Evolutionary conservation across 1,140 invertebrate genomes (phyloP).

Genomic region (Cryptotermes secundus): DNA sequence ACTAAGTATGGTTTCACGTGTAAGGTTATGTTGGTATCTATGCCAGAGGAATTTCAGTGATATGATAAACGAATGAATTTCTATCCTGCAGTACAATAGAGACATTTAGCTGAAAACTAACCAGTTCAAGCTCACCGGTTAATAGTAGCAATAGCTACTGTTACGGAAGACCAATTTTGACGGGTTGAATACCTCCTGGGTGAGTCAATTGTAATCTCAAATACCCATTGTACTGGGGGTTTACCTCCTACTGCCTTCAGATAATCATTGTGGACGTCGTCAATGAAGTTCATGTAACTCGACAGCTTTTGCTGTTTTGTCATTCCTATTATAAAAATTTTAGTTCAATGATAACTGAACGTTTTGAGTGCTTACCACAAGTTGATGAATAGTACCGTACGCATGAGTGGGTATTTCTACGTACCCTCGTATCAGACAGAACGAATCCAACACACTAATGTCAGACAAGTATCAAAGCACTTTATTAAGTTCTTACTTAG

Average conservation of each 20-base stretch:
- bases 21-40: too few species aligned
- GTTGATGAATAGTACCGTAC: neutral
- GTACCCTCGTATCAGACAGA: neutral
- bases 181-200: neutral
- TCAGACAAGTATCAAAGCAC: too few species aligned
- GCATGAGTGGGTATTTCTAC: neutral
- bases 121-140: neutral
- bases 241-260: constrained; percentile 1
- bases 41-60: too few species aligned
- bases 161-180: constrained; percentile 17
- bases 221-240: neutral
- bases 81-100: neutral
- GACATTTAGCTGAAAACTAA: neutral
- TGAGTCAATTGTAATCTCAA: neutral
- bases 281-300: neutral
- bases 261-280: neutral
- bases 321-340: neutral
- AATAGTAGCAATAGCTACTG: neutral
- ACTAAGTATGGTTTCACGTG: too few species aligned
- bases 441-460: too few species aligned
- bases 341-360: neutral
- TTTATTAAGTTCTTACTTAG: too few species aligned
- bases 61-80: neutral
- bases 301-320: neutral
- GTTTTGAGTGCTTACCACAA: neutral